phyloP scores from a whole-genome alignment of 2,888 invertebrate species.

The Agrochola lychnidis region DNA sequence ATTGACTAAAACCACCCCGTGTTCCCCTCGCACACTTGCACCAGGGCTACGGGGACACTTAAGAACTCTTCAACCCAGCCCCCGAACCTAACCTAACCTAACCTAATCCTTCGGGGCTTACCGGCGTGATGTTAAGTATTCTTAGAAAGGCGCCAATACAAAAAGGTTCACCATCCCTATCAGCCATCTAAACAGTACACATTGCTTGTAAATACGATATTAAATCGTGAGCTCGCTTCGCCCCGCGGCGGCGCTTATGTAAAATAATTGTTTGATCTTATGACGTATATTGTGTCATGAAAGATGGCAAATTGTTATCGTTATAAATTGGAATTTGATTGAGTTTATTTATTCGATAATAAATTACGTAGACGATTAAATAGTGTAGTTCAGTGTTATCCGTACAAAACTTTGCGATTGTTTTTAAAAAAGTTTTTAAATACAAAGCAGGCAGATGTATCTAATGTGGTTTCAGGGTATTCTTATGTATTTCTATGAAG shows the following conservation, averaged over 20 bases:
- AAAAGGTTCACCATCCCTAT: conserved; percentile 35
- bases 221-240: conserved; percentile 57
- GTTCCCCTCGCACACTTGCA: too few species aligned
- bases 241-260: conserved; percentile 58
- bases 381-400: neutral
- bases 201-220: conserved; percentile 56
- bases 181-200: conserved; percentile 21
- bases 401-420: neutral
- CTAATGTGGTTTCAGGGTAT: too few species aligned
- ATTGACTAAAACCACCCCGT: too few species aligned
- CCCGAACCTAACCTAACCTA: too few species aligned
- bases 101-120: too few species aligned
- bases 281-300: conserved; percentile 28
- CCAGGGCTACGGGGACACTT: too few species aligned
- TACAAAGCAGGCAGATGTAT: neutral
- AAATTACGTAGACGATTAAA: neutral
- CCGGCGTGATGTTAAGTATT: too few species aligned
- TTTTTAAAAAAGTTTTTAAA: neutral
- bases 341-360: conserved; percentile 21
- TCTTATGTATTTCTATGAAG: too few species aligned
- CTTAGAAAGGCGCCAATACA: neutral
- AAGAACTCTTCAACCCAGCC: too few species aligned
- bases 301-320: conserved; percentile 42
- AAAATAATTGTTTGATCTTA: conserved; percentile 45
- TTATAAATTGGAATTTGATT: conserved; percentile 44